Conservation (phyloP, 2,797 vertebrate species). For the Craterocephalus amniculus region DNA sequence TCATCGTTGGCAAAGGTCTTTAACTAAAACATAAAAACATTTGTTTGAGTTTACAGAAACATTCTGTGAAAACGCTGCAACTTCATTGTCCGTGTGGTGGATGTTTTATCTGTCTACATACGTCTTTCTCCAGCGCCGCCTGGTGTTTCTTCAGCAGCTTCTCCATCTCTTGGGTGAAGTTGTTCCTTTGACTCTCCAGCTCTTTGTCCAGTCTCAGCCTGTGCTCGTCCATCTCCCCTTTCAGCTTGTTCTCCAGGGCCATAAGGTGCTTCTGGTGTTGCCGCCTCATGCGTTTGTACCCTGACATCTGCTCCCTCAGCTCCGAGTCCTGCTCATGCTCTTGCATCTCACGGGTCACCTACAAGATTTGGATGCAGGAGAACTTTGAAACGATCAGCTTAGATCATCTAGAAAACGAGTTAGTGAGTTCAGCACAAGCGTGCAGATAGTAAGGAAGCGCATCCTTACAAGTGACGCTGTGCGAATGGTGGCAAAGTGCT, state of each 20-base stretch:
- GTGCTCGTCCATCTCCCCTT: slow-evolving; percentile 98
- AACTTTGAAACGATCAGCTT: neutral
- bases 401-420: neutral
- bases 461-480: slow-evolving; percentile 93
- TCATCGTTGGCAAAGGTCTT: slow-evolving; percentile 96
- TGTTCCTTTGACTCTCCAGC: slow-evolving; percentile 97
- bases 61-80: neutral
- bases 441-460: neutral
- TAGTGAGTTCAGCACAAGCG: neutral
- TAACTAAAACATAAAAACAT: slow-evolving; percentile 77
- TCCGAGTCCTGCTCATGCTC: slow-evolving; percentile 98
- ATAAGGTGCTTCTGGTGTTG: slow-evolving; percentile 99
- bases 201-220: slow-evolving; percentile 97
- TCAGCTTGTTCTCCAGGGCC: slow-evolving; percentile 98
- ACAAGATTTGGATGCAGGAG: slow-evolving; percentile 8
- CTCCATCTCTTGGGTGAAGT: slow-evolving; percentile 96
- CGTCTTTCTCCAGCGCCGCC: slow-evolving; percentile 96
- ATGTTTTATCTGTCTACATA: slow-evolving; percentile 59
- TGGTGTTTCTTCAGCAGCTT: slow-evolving; percentile 98
- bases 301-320: slow-evolving; percentile 98
- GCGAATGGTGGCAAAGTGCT: slow-evolving; percentile 99
- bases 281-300: slow-evolving; percentile 97
- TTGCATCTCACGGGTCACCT: slow-evolving; percentile 99
- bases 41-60: neutral
- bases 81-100: neutral